These are phyloP conservation scores for Carollia perspicillata DNA, from an alignment of 2,113 vertebrate genomes.

Conservation along the genomic window DNA sequence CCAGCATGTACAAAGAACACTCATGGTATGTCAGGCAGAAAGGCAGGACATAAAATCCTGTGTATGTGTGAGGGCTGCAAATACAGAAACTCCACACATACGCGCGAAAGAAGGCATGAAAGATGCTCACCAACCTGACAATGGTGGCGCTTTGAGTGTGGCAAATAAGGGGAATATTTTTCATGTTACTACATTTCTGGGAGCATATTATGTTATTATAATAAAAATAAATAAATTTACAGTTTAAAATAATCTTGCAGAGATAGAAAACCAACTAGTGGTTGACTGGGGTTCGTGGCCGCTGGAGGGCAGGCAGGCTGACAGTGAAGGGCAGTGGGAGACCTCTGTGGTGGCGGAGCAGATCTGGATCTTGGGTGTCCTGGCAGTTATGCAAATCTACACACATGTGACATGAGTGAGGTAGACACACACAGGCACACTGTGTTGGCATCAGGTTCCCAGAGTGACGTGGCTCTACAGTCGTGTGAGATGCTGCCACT, in stretches of 20 bases:
- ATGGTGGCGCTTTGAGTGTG: neutral
- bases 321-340: neutral
- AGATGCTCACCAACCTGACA: rapidly evolving
- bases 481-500: neutral
- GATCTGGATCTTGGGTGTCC: neutral
- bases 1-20: too few species aligned
- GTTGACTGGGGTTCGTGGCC: neutral
- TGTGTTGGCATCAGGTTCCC: rapidly evolving
- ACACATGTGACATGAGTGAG: rapidly evolving
- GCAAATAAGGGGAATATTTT: neutral
- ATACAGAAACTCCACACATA: rapidly evolving
- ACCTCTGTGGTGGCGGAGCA: neutral
- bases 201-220: neutral
- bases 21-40: rapidly evolving
- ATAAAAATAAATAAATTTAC: neutral
- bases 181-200: neutral
- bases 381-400: neutral
- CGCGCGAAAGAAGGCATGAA: neutral
- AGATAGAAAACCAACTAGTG: neutral
- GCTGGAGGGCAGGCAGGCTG: rapidly evolving
- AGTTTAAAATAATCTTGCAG: neutral
- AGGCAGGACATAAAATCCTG: neutral
- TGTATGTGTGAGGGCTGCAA: neutral
- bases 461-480: neutral
- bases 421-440: rapidly evolving